These are phyloP conservation scores for Sphyrna mokarran DNA, from an alignment of 2,113 vertebrate genomes.

Conservation along the genomic window DNA sequence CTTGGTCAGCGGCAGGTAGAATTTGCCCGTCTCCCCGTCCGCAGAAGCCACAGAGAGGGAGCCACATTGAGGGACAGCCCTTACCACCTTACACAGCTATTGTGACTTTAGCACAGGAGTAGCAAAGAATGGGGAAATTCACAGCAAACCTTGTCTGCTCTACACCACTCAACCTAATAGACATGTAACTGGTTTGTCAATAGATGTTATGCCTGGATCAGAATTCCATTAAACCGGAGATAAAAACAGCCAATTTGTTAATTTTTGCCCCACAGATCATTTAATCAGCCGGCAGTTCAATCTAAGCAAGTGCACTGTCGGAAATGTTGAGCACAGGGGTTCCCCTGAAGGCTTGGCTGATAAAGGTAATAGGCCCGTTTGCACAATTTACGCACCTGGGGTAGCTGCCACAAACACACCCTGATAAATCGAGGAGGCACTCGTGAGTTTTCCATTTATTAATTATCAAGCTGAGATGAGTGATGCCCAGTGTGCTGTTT, in stretches of 20 bases:
- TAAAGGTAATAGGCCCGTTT: background rate
- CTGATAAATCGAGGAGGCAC: background rate
- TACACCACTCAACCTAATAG: background rate
- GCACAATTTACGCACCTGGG: background rate
- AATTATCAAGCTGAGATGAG: background rate
- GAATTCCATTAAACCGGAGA: constrained; percentile 13
- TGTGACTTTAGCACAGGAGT: background rate
- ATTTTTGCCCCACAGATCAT: constrained; percentile 12
- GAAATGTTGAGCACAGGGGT: background rate
- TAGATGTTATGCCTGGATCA: constrained; percentile 29
- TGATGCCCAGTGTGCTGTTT: background rate
- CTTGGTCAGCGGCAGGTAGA: background rate
- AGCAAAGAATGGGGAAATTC: background rate
- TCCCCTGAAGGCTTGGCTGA: background rate
- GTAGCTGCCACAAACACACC: background rate
- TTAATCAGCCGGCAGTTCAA: constrained; percentile 8
- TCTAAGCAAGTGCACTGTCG: background rate
- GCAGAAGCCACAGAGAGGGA: background rate
- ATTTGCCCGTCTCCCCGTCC: background rate
- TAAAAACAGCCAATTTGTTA: constrained; percentile 27
- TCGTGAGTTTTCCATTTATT: background rate
- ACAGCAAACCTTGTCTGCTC: background rate
- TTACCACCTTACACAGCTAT: background rate
- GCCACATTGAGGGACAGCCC: background rate
- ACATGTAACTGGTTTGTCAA: constrained; percentile 23